Base-by-base conservation (phyloP, 2,888 invertebrate species). In the Drosophila buzzatii region DNA sequence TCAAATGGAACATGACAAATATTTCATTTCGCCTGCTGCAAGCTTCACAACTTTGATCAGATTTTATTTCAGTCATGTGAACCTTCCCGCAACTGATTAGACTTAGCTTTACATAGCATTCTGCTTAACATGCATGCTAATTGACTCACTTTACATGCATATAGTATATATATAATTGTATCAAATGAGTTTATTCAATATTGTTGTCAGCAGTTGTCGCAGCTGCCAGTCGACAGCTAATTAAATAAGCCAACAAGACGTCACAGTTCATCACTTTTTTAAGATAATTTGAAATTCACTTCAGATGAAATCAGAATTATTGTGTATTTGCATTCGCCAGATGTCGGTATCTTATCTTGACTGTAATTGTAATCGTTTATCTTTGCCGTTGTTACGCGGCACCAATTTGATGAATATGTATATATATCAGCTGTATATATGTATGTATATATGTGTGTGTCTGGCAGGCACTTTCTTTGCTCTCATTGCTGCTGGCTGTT, bases 281-380 rank as follows among this genome's bases (percentile, higher is more conserved):
- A 1, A 33, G 52, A 37, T 23, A 37, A 45, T 8, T 23, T 27
- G 14, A 7, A 23, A 23, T 23, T 45, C 14, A 4, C 2, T 37
- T 20, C 20, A 20, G 49, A 14, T 35, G 14, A n/a, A 20, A 12
- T 3, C 5, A 9, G 37, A 68, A 20, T 39, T 44, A 49, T 73
- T 47, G 18, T 27, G 20, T 57, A 64, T 60, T 42, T 60, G 64
- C 47, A 73, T 42, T 63, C 20, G 7, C 18, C 23, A 49, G 60
- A 56, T 57, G 60, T 60, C 18, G n/a, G 33, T 73, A 64, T 64
- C 65, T 70, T 73, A 73, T 70, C 74, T 49, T n/a, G 18, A 44
- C 27, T 27, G 45, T 51, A 23, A 56, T 12, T 44, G 58, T 33
- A 2, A 42, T 39, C 49, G 12, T 56, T 56, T 42, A 49, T 67